Evolutionary conservation across 2,113 vertebrate genomes (phyloP).

Genomic region (Prionailurus viverrinus): DNA sequence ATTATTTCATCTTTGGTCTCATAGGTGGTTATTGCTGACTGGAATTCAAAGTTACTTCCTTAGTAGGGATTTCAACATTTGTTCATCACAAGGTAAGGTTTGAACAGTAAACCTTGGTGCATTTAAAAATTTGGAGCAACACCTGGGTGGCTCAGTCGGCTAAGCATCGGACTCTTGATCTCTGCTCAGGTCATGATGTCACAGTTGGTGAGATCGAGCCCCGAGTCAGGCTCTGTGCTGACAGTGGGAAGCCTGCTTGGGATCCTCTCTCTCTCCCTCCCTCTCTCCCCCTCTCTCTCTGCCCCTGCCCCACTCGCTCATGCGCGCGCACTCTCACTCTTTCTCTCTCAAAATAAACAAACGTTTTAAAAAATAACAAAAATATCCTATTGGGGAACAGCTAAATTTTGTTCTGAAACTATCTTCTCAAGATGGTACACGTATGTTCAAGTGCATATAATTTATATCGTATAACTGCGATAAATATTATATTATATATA

Average conservation of each 20-base stretch:
- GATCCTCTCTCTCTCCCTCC: no score
- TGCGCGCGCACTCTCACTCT: rapidly evolving
- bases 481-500: neutral
- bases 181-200: no score
- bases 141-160: no score
- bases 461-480: neutral
- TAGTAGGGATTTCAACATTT: neutral
- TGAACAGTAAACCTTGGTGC: neutral
- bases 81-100: neutral
- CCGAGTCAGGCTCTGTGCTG: no score
- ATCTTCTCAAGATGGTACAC: neutral
- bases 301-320: no score
- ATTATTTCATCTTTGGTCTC: neutral
- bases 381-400: neutral
- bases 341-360: no score
- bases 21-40: neutral
- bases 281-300: no score
- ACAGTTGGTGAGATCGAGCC: no score
- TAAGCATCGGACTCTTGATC: no score
- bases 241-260: no score
- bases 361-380: neutral
- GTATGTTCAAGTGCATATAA: neutral
- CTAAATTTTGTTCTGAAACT: neutral
- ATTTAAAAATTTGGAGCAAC: neutral
- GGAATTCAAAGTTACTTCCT: neutral